A percentile compares a stretch with the other conserved stretches of the same genome.
These are phyloP conservation scores for Dicrurus megarhynchus DNA, from an alignment of 2,113 vertebrate genomes.

Conservation along the genomic window DNA sequence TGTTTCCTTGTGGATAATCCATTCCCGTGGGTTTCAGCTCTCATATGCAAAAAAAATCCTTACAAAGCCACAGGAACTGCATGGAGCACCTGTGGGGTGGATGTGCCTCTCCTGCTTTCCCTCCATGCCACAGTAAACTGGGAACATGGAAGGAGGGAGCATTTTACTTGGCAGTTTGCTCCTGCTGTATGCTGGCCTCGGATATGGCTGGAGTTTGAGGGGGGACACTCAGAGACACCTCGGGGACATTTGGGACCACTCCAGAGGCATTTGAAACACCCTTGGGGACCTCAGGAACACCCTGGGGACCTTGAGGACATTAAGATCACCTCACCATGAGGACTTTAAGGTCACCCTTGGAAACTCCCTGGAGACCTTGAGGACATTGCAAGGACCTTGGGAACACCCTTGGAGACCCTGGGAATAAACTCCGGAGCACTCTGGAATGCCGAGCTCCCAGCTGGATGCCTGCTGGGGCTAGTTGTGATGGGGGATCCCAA, in stretches of 20 bases:
- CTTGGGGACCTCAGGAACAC: not conserved
- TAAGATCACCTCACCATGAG: too few relatives aligned
- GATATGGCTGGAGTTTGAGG: fast-evolving
- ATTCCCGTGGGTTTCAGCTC: not conserved
- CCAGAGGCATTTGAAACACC: not conserved
- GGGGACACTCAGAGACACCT: not conserved
- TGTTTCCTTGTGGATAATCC: not conserved
- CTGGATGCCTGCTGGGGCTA: fast-evolving
- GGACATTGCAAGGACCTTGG: not conserved
- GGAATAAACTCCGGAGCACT: not conserved
- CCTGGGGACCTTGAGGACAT: too few relatives aligned
- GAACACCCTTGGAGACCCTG: not conserved
- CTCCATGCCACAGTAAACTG: not conserved
- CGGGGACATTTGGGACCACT: not conserved
- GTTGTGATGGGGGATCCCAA: fast-evolving
- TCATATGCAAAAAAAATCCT: not conserved
- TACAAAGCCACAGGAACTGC: not conserved
- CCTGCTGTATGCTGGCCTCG: fast-evolving
- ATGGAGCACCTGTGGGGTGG: not conserved
- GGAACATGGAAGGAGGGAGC: not conserved
- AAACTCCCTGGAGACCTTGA: not conserved
- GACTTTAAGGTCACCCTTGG: not conserved
- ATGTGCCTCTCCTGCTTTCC: not conserved
- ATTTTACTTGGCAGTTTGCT: not conserved
- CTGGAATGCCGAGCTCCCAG: not conserved